These are phyloP conservation scores for Graphium colonna DNA, from an alignment of 2,888 invertebrate genomes.

Conservation along the genomic window DNA sequence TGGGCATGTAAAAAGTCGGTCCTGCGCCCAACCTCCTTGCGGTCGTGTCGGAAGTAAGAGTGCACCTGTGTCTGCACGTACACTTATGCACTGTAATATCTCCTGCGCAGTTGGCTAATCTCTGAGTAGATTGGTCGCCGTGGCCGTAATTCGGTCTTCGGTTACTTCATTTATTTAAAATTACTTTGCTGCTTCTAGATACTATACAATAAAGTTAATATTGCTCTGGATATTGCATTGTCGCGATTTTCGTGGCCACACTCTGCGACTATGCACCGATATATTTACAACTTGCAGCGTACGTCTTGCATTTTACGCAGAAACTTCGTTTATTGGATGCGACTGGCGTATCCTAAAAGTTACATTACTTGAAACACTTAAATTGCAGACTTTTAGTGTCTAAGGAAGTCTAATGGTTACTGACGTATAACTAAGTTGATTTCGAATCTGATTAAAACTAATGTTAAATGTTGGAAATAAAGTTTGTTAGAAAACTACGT, in stretches of 20 bases:
- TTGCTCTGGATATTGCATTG: neutral
- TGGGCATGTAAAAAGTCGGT: no score
- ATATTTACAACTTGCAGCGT: neutral
- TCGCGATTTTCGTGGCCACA: neutral
- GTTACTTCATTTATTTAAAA: no score
- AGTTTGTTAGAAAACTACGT: neutral
- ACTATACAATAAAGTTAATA: no score
- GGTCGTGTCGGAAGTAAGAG: no score
- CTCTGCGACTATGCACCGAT: neutral
- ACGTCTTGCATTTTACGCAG: neutral
- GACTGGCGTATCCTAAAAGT: neutral
- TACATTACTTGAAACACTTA: neutral
- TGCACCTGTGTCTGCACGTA: no score
- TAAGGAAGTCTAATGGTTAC: neutral
- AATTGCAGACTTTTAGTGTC: neutral
- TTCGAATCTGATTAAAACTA: no score
- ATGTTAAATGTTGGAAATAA: neutral
- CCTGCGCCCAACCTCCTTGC: no score
- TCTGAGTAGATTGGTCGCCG: no score
- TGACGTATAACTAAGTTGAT: neutral
- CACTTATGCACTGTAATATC: no score
- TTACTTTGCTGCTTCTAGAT: no score
- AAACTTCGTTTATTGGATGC: constrained; percentile 10
- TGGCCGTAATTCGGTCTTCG: no score
- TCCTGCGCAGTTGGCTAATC: no score